Percentiles rank a stretch among this genome's conserved stretches.
Evolutionary conservation across 2,113 vertebrate species (phyloP).

Genomic region (Callospermophilus lateralis): DNA sequence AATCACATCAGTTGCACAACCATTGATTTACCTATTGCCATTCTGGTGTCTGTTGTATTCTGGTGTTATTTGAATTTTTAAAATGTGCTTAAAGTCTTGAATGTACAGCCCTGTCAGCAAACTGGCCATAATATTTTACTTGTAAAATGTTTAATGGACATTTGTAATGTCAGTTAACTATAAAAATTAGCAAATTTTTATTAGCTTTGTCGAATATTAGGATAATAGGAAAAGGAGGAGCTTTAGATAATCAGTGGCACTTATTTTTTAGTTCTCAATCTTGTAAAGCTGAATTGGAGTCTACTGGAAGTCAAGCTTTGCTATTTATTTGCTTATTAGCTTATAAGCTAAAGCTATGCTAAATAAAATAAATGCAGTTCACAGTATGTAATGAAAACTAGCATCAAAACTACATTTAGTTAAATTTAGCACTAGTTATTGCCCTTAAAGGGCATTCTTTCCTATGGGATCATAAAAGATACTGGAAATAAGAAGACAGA

Average conservation of each 20-base stretch:
- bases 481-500: conserved; percentile 15
- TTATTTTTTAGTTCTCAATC: conserved; percentile 32
- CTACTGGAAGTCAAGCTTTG: neutral
- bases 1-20: too few relatives aligned
- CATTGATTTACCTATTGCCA: too few relatives aligned
- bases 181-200: conserved; percentile 41
- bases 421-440: neutral
- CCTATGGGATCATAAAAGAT: neutral
- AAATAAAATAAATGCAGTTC: conserved; percentile 52
- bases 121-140: conserved; percentile 48
- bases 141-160: conserved; percentile 44
- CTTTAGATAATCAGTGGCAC: neutral
- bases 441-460: neutral
- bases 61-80: neutral
- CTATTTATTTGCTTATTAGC: conserved; percentile 48
- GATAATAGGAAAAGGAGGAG: neutral
- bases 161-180: conserved; percentile 4
- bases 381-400: neutral
- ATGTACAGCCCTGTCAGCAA: neutral
- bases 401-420: conserved; percentile 8
- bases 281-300: conserved; percentile 14
- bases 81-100: neutral
- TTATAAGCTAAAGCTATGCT: neutral
- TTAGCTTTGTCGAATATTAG: conserved; percentile 48
- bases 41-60: too few relatives aligned